These are phyloP conservation scores for Tinea trinotella DNA, from an alignment of 2,888 invertebrate genomes.

Conservation along the genomic window DNA sequence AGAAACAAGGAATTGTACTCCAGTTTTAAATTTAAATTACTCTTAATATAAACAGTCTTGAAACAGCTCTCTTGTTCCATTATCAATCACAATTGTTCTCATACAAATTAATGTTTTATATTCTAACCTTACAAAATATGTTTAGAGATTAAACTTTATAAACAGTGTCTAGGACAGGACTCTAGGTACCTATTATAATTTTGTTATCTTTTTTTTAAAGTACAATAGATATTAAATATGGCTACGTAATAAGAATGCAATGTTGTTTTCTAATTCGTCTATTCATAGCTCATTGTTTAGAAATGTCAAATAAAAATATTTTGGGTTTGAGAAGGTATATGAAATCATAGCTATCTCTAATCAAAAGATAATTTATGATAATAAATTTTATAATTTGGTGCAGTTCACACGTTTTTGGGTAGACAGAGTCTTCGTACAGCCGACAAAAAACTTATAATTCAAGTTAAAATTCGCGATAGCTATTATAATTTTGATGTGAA, in stretches of 20 bases:
- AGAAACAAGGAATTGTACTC: too few relatives aligned
- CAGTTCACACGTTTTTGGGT: not conserved
- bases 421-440: not conserved
- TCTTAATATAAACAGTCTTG: too few relatives aligned
- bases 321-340: not conserved
- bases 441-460: too few relatives aligned
- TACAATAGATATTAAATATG: constrained; percentile 1
- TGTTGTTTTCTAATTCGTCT: constrained; percentile 7
- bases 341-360: constrained; percentile 1
- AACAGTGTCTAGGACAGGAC: too few relatives aligned
- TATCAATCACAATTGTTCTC: too few relatives aligned
- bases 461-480: too few relatives aligned
- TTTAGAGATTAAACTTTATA: too few relatives aligned
- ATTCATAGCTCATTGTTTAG: constrained; percentile 10
- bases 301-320: constrained; percentile 4
- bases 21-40: too few relatives aligned
- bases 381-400: not conserved
- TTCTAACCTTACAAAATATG: too few relatives aligned
- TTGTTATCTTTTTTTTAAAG: not conserved
- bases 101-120: too few relatives aligned
- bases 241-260: not conserved
- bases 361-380: not conserved
- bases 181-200: not conserved
- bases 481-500: too few relatives aligned
- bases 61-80: too few relatives aligned